Conservation (phyloP, 1,140 invertebrate species). For the Pseudachorutes palmiensis region DNA sequence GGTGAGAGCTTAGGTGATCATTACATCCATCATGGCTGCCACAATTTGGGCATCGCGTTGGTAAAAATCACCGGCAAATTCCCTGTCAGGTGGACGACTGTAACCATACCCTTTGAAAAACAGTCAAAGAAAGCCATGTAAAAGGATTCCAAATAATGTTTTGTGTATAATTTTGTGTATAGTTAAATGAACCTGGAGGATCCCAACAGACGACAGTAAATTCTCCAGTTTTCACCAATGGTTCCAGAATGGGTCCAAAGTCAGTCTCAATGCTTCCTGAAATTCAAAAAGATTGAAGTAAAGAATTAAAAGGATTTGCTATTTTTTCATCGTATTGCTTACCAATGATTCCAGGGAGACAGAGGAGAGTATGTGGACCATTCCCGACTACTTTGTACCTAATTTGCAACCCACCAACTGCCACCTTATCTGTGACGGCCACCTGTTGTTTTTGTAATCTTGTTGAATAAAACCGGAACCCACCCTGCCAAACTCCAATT, state of each 20-base stretch:
- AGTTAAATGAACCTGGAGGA: slow-evolving; percentile 49
- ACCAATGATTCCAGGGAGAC: slow-evolving; percentile 63
- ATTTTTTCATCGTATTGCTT: slow-evolving; percentile 32
- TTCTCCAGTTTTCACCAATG: slow-evolving; percentile 53
- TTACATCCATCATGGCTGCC: slow-evolving; percentile 62
- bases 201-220: slow-evolving; percentile 74
- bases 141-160: not conserved
- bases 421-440: too few species aligned
- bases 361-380: slow-evolving; percentile 58
- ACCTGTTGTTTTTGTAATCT: too few species aligned
- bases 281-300: slow-evolving; percentile 23
- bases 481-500: too few species aligned
- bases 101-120: slow-evolving; percentile 58
- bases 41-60: slow-evolving; percentile 64
- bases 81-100: slow-evolving; percentile 65
- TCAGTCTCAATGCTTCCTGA: slow-evolving; percentile 68
- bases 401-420: slow-evolving; percentile 52
- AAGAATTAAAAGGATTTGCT: slow-evolving; percentile 40
- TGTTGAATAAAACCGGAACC: too few species aligned
- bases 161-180: not conserved
- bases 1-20: slow-evolving; percentile 39
- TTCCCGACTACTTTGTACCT: slow-evolving; percentile 65
- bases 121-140: not conserved
- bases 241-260: slow-evolving; percentile 67
- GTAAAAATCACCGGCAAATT: slow-evolving; percentile 63